A percentile compares a stretch with the other conserved stretches of the same genome.
Evolutionary conservation across 2,113 vertebrate species (phyloP).

Genomic region (Edolisoma coerulescens): DNA sequence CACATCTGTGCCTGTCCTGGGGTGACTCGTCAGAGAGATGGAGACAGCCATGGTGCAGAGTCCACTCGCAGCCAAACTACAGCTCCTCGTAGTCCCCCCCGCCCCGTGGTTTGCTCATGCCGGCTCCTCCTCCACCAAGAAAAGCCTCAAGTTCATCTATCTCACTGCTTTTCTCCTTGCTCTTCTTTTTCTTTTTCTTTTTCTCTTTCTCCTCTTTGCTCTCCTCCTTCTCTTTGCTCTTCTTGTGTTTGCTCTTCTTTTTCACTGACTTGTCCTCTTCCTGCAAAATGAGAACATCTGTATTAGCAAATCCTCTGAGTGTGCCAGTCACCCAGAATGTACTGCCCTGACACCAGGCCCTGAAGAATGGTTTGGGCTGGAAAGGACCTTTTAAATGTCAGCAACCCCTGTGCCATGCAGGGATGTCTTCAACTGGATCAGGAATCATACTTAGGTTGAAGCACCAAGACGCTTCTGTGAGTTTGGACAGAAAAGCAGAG

Average conservation of each 20-base stretch:
- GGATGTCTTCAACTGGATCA: neutral
- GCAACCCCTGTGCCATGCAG: neutral
- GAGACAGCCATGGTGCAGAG: neutral
- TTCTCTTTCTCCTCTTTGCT: constrained; percentile 74
- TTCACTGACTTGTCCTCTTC: constrained; percentile 86
- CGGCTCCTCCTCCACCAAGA: constrained; percentile 77
- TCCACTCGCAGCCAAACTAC: constrained; percentile 54
- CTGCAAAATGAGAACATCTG: constrained; percentile 35
- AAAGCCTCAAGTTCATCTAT: constrained; percentile 92
- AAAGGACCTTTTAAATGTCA: neutral
- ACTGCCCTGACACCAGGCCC: neutral
- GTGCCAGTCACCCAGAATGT: neutral
- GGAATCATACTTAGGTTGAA: neutral
- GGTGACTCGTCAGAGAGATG: neutral
- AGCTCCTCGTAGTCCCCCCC: constrained; percentile 95
- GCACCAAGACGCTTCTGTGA: neutral
- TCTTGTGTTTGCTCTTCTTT: constrained; percentile 87
- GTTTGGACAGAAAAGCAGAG: neutral
- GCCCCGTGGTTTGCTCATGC: constrained; percentile 62
- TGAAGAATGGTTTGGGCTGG: neutral
- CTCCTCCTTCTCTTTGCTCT: constrained; percentile 83
- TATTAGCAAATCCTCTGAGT: neutral
- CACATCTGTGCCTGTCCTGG: neutral
- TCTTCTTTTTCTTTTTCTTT: constrained; percentile 71
- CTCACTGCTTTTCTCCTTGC: constrained; percentile 73